Base-by-base conservation (phyloP, 2,113 vertebrate species). In the Poecile atricapillus region DNA sequence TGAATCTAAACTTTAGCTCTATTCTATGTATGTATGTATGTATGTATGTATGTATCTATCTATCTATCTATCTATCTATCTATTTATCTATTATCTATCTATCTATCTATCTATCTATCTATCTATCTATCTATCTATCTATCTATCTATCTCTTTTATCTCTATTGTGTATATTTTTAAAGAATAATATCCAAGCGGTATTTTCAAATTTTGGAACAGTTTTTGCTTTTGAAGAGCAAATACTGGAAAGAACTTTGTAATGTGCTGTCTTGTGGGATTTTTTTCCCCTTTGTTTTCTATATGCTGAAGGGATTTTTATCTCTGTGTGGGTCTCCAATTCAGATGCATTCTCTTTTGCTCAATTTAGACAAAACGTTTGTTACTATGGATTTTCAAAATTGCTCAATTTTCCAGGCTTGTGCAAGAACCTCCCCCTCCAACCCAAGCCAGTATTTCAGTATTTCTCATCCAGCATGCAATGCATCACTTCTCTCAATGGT, bases 361-460 rank as follows among this genome's bases (percentile, higher is more conserved):
- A 31, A 15, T 94, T 96, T 60, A 84, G 49, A 47, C 43, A 87
- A 85, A 69, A 74, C 0, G 1, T 94, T 93, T 92, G 47, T 83
- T 92, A 83, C 35, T 88, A 68, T 64, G 71, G 67, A 89, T 94
- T 95, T 94, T 92, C 28, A 83, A 81, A 86, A 94, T 79, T 78
- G 64, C 69, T 79, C 88, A 71, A 33, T 94, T 96, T 92, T 89
- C 58, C 49, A 68, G n/a, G 21, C 53, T 75, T 49, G 11, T 46
- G 22, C 31, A 52, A 89, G 73, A 52, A 53, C 79, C 11, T 73
- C 17, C 17, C 22, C 11, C n/a, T 70, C 74, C 64, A 70, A 56
- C 7, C 35, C 39, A 33, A 75, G 37, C 23, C 21, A 83, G 0
- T 62, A 83, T 85, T 90, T 37, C 43, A 49, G 31, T 8, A 20